Conservation (phyloP, 2,113 vertebrate species). For the Varanus salvator region DNA sequence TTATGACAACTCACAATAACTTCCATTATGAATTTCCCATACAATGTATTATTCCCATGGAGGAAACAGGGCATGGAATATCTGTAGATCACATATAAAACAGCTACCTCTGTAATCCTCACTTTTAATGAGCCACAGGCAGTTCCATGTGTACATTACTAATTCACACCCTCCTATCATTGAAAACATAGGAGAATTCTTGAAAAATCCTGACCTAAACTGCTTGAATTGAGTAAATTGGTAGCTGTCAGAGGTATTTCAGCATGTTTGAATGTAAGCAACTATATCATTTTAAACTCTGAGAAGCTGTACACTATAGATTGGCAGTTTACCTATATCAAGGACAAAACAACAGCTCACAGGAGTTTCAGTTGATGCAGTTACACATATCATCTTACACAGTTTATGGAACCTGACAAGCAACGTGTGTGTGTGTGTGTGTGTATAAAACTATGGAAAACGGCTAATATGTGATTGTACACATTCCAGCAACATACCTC, state of each 20-base stretch:
- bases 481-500: constrained; percentile 80
- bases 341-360: no score
- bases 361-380: not conserved
- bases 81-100: no score
- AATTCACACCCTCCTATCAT: no score
- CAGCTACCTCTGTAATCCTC: no score
- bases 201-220: not conserved
- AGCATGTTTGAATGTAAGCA: not conserved
- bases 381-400: no score
- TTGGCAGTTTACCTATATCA: no score
- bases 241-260: not conserved
- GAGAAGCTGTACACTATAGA: not conserved
- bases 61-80: not conserved
- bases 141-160: no score
- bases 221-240: not conserved
- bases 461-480: not conserved
- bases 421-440: no score
- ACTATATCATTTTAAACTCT: not conserved
- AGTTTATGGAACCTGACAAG: not conserved
- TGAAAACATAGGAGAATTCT: not conserved
- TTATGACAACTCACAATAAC: no score
- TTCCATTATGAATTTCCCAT: no score
- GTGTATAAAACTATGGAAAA: no score
- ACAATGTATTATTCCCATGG: not conserved
- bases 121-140: no score